Conservation (phyloP, 2,113 vertebrate genomes). For the Laticauda colubrina region DNA sequence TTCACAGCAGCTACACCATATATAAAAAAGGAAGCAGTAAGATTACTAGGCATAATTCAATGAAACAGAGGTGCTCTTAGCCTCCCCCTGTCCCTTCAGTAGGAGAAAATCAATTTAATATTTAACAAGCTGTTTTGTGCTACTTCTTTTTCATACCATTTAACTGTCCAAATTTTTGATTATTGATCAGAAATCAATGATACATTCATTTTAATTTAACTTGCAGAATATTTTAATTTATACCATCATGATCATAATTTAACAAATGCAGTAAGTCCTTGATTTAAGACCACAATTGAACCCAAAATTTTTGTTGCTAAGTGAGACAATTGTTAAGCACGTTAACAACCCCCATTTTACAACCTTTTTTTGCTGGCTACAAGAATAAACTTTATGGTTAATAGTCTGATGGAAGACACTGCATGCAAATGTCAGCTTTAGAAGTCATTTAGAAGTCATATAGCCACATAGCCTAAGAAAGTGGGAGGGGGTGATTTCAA, state of each 20-base stretch:
- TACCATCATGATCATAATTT: not conserved
- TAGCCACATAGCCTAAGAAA: too few relatives aligned
- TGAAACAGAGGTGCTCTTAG: not conserved
- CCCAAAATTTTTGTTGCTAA: too few relatives aligned
- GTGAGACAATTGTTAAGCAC: too few relatives aligned
- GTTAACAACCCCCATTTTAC: too few relatives aligned
- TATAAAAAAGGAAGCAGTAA: not conserved
- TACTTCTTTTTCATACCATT: not conserved
- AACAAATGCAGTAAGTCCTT: not conserved
- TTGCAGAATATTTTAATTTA: not conserved
- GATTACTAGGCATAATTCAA: not conserved
- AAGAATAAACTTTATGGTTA: not conserved
- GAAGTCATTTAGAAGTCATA: too few relatives aligned
- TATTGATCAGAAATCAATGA: not conserved
- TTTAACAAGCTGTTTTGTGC: not conserved
- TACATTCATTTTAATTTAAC: not conserved
- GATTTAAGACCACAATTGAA: too few relatives aligned
- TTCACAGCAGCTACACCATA: not conserved
- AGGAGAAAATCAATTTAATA: not conserved
- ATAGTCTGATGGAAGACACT: not conserved
- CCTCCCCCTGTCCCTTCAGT: not conserved
- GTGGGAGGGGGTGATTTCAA: too few relatives aligned
- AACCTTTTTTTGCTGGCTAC: not conserved
- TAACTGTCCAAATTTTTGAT: not conserved
- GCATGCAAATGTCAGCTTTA: not conserved